Conservation (phyloP, 2,888 invertebrate genomes). For the Lysandra bellargus region DNA sequence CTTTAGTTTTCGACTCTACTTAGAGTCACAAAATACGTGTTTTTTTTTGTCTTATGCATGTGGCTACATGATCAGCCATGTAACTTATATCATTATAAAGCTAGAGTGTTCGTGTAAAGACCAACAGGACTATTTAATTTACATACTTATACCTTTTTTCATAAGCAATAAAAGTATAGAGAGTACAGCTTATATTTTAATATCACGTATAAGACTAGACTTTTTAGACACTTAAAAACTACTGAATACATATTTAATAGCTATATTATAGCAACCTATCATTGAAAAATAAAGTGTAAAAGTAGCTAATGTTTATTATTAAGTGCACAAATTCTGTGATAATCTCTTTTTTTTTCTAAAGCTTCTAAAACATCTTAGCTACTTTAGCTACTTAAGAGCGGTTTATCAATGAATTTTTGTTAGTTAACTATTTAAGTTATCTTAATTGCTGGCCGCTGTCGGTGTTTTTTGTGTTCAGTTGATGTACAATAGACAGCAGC, state of each 20-base stretch:
- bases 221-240: not conserved
- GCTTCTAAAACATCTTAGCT: not conserved
- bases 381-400: not conserved
- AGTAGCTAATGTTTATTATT: not conserved
- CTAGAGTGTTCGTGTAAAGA: too few relatives aligned
- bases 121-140: not conserved
- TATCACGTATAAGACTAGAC: too few relatives aligned
- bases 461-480: constrained; percentile 1
- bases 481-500: constrained; percentile 11
- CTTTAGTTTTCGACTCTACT: not conserved
- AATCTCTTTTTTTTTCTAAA: not conserved
- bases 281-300: not conserved
- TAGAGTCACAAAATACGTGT: not conserved
- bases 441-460: constrained; percentile 14
- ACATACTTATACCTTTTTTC: not conserved
- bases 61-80: not conserved
- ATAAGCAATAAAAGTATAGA: not conserved
- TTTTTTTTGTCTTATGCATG: too few relatives aligned
- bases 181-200: too few relatives aligned
- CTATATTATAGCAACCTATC: not conserved
- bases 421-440: constrained; percentile 7
- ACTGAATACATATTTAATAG: not conserved
- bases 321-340: not conserved
- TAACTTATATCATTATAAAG: too few relatives aligned
- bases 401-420: constrained; percentile 14